These are phyloP conservation scores for Cyrtorhinus lividipennis DNA, from an alignment of 1,140 invertebrate genomes.

Conservation along the genomic window DNA sequence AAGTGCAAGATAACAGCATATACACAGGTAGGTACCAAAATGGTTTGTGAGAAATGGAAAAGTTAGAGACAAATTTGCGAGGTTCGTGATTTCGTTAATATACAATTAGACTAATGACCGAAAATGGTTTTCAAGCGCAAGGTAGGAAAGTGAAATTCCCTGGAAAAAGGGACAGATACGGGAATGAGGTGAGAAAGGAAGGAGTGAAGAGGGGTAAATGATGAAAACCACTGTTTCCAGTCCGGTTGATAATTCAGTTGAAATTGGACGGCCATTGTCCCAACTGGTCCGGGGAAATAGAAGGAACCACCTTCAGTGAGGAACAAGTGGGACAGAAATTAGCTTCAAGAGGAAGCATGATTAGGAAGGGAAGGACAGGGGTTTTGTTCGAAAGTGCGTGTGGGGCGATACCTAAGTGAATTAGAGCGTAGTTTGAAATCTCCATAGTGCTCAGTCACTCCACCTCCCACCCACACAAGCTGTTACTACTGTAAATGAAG, in stretches of 20 bases:
- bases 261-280: neutral
- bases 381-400: neutral
- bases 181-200: neutral
- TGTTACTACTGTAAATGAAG: neutral
- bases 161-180: neutral
- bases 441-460: neutral
- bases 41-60: no score
- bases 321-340: neutral
- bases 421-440: neutral
- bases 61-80: no score
- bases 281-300: neutral
- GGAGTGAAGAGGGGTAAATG: neutral
- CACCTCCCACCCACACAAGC: neutral
- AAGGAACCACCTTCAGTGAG: neutral
- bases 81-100: neutral
- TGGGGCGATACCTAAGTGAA: neutral
- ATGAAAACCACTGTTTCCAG: neutral
- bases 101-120: neutral
- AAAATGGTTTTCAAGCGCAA: neutral
- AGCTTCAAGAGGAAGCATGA: neutral
- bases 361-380: neutral
- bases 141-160: neutral
- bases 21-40: no score
- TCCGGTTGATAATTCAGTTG: neutral
- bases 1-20: no score